Percentiles rank a stretch among this genome's conserved stretches.
These are phyloP conservation scores for Trachemys scripta DNA, from an alignment of 2,113 vertebrate genomes.

Conservation along the genomic window DNA sequence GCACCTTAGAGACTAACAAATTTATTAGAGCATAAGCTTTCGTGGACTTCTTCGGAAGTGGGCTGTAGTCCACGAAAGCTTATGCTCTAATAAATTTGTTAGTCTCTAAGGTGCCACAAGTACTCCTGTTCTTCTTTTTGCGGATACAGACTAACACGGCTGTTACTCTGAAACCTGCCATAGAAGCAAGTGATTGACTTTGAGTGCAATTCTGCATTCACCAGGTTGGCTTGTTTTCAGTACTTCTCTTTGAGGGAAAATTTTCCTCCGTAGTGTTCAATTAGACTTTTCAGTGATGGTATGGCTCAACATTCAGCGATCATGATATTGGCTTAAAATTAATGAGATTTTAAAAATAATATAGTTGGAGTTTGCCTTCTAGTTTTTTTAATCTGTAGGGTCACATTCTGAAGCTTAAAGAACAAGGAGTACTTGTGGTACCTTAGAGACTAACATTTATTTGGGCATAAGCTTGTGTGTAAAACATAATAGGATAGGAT, in stretches of 20 bases:
- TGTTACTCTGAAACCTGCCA: too few relatives aligned
- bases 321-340: background rate
- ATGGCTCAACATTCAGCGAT: background rate
- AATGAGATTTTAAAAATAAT: background rate
- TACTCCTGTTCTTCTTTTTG: too few relatives aligned
- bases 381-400: slow-evolving; percentile 31
- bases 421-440: too few relatives aligned
- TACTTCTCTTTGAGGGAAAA: background rate
- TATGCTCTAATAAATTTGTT: too few relatives aligned
- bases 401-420: background rate
- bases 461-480: background rate
- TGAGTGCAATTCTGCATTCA: background rate
- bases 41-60: too few relatives aligned
- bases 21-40: too few relatives aligned
- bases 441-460: too few relatives aligned
- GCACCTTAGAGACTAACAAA: too few relatives aligned
- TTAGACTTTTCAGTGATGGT: background rate
- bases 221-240: background rate
- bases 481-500: background rate
- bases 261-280: background rate
- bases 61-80: too few relatives aligned
- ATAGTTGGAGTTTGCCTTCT: background rate
- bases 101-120: too few relatives aligned
- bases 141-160: too few relatives aligned
- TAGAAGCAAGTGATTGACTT: background rate